Base-by-base conservation (phyloP, 2,113 vertebrate species). In the Lipophrys pholis region DNA sequence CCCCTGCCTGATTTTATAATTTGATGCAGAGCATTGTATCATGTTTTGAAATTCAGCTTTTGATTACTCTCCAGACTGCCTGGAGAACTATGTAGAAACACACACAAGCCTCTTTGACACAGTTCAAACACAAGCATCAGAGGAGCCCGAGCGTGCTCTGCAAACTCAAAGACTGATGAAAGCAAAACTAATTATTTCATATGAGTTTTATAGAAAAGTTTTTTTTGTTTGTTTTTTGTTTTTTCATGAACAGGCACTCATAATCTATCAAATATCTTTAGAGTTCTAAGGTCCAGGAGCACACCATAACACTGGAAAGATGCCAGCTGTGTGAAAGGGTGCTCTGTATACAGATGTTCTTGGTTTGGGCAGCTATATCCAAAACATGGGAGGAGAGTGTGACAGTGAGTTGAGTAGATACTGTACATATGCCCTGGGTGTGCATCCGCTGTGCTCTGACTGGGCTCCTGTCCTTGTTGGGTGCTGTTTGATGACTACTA, bases 401-500 rank as follows among this genome's bases (percentile, higher is more conserved):
- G 79, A 86, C 91, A 84, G 85, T 60, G 81, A 67, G 69, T 57
- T 85, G 86, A 90, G 59, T 75, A 83, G 75, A 89, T 68, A n/a
- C n/a, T n/a, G n/a, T n/a, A 69, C 81, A 93, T 72, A 78, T 77
- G 84, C 58, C 74, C 69, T 72, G 69, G 46, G 79, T 74, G 69
- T 82, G 68, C 59, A 76, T 85, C 82, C 82, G 80, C 74, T 87
- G 81, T 73, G 61, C 72, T 59, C 52, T 3, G 43, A 69, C 70
- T 58, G 87, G 81, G 69, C 76, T 88, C 86, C 83, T 93, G 81
- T 94, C 95, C 94, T 94, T 95, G 90, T 95, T 93, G 92, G 95
- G 94, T 93, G 69, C 92, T 94, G 87, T 87, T 92, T 87, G 88
- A 85, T 72, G 73, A 68, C 84, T 74, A 51, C 71, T 61, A 53